Conservation (phyloP, 2,888 invertebrate species). For the Platycheirus rosarum region DNA sequence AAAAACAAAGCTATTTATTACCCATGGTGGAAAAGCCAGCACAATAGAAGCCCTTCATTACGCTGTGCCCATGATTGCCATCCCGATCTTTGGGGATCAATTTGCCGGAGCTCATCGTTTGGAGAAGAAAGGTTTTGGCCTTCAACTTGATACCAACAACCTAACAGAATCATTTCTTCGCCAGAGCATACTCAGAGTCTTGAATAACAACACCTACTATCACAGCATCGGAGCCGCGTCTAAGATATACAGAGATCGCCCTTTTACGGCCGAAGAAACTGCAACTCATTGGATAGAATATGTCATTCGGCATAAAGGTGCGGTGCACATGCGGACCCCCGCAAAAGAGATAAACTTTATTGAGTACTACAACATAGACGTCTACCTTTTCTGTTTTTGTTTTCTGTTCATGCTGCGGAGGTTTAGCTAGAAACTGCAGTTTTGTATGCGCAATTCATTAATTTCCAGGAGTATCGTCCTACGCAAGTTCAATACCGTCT, state of each 20-base stretch:
- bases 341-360: constrained; percentile 81
- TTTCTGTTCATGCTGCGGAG: constrained; percentile 7
- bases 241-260: constrained; percentile 83
- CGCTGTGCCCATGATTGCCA: constrained; percentile 88
- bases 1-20: constrained; percentile 84
- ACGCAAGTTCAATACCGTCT: not conserved
- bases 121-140: constrained; percentile 84
- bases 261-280: constrained; percentile 82
- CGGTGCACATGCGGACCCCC: constrained; percentile 83
- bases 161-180: constrained; percentile 67
- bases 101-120: constrained; percentile 90
- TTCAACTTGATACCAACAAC: constrained; percentile 65
- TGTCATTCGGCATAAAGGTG: constrained; percentile 84
- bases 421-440: not conserved
- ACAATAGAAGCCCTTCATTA: constrained; percentile 90
- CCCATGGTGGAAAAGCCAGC: constrained; percentile 86
- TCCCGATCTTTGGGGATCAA: constrained; percentile 91
- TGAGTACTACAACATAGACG: constrained; percentile 83
- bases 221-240: constrained; percentile 81
- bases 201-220: constrained; percentile 72
- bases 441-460: not conserved
- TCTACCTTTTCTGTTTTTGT: constrained; percentile 75
- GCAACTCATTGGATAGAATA: constrained; percentile 85
- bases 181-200: constrained; percentile 66
- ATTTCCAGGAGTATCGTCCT: not conserved